These are phyloP conservation scores for Eriocheir sinensis DNA, from an alignment of 1,140 invertebrate genomes.

Conservation along the genomic window DNA sequence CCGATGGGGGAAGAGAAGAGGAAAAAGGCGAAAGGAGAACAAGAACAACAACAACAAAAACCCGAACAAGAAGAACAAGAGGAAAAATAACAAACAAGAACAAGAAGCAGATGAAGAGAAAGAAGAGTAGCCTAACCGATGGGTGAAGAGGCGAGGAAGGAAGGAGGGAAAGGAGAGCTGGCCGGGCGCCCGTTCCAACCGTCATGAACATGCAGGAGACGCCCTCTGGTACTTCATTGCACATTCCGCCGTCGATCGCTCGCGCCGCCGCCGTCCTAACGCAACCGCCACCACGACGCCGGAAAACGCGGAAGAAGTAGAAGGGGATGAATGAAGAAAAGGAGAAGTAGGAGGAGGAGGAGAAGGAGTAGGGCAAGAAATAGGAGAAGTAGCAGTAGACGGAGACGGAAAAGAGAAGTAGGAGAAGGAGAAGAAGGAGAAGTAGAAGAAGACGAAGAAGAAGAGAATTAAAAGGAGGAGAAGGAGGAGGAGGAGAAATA, in stretches of 20 bases:
- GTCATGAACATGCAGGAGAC: conserved; percentile 2
- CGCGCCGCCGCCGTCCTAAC: not conserved
- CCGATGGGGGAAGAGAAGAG: conserved; percentile 10
- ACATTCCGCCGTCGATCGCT: not conserved
- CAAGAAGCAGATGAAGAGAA: not conserved
- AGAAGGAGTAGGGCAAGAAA: not conserved
- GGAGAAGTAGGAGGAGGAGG: not conserved
- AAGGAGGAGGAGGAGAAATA: not conserved
- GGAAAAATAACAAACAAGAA: not conserved
- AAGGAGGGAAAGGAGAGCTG: not conserved
- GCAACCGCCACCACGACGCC: conserved; percentile 6
- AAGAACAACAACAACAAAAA: too few species aligned
- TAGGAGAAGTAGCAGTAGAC: not conserved
- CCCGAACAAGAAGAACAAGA: not conserved
- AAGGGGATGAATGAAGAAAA: not conserved
- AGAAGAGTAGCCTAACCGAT: not conserved
- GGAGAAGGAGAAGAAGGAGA: not conserved
- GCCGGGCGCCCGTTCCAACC: not conserved
- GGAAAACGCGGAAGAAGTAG: not conserved
- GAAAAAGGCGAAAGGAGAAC: not conserved
- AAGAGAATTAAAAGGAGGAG: not conserved
- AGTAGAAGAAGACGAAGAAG: not conserved
- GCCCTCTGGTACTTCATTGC: not conserved
- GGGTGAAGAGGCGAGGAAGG: not conserved
- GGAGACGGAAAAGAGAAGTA: not conserved